These are phyloP conservation scores for Vollenhovia emeryi DNA, from an alignment of 1,140 invertebrate species.

Conservation along the genomic window DNA sequence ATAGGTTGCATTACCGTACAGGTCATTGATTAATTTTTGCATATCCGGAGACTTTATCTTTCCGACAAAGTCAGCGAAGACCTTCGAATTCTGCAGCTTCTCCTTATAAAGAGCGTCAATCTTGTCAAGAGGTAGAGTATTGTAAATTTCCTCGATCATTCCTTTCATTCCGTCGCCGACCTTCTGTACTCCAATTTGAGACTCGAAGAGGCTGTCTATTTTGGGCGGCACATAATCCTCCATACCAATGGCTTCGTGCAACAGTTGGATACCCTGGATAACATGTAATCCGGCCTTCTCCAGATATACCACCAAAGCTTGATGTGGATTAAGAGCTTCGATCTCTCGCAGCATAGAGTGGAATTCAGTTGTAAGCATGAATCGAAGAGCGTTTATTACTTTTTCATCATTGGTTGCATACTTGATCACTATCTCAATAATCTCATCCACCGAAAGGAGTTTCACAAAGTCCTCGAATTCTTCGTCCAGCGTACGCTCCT, in stretches of 20 bases:
- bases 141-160: slow-evolving; percentile 66
- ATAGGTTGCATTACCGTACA: slow-evolving; percentile 16
- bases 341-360: slow-evolving; percentile 33
- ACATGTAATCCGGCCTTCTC: slow-evolving; percentile 63
- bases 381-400: slow-evolving; percentile 49
- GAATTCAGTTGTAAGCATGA: slow-evolving; percentile 63
- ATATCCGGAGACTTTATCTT: slow-evolving; percentile 59
- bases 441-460: slow-evolving; percentile 44
- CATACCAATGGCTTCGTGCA: slow-evolving; percentile 60
- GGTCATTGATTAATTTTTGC: slow-evolving; percentile 48
- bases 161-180: slow-evolving; percentile 64
- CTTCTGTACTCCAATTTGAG: not conserved
- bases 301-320: slow-evolving; percentile 49
- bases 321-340: slow-evolving; percentile 55
- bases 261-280: not conserved
- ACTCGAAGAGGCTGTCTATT: not conserved
- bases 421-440: not conserved
- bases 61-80: slow-evolving; percentile 65
- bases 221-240: not conserved
- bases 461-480: slow-evolving; percentile 66
- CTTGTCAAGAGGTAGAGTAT: slow-evolving; percentile 68
- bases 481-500: not conserved
- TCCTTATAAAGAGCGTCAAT: slow-evolving; percentile 71
- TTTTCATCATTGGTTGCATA: slow-evolving; percentile 64
- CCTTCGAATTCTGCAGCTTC: slow-evolving; percentile 65